A percentile compares a stretch with the other conserved stretches of the same genome.
Evolutionary conservation across 1,140 invertebrate genomes (phyloP).

Genomic region (Leptinotarsa undecemlineata): DNA sequence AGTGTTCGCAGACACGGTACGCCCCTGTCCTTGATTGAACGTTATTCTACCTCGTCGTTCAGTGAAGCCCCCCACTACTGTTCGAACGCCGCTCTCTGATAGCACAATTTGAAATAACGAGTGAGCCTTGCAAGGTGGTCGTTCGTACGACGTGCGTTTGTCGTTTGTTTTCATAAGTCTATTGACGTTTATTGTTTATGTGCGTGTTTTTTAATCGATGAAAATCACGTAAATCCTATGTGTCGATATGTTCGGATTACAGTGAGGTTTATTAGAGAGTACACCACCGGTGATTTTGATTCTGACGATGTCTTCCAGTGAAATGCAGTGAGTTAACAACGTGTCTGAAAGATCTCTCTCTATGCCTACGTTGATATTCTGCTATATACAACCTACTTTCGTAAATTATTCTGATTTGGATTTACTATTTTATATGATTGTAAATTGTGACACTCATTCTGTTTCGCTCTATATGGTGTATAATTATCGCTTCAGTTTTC

Average conservation of each 20-base stretch:
- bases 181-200: conserved; percentile 11
- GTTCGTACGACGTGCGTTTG: conserved; percentile 12
- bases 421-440: neutral
- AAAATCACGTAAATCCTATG: conserved; percentile 12
- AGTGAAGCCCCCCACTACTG: neutral
- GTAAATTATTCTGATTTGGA: neutral
- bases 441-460: neutral
- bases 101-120: conserved; percentile 23
- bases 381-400: neutral
- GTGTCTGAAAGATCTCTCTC: conserved; percentile 2
- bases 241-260: neutral
- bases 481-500: too few species aligned
- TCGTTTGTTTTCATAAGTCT: conserved; percentile 2
- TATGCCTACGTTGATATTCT: neutral
- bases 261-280: neutral
- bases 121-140: conserved; percentile 18
- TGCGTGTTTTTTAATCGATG: conserved; percentile 9
- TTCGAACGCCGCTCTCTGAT: conserved; percentile 6
- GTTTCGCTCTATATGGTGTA: neutral
- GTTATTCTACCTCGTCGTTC: conserved; percentile 4
- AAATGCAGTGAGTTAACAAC: conserved; percentile 1
- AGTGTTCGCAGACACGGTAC: neutral
- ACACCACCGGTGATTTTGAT: neutral
- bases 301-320: neutral
- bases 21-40: neutral